Base-by-base conservation (phyloP, 2,113 vertebrate genomes). In the Peromyscus californicus region DNA sequence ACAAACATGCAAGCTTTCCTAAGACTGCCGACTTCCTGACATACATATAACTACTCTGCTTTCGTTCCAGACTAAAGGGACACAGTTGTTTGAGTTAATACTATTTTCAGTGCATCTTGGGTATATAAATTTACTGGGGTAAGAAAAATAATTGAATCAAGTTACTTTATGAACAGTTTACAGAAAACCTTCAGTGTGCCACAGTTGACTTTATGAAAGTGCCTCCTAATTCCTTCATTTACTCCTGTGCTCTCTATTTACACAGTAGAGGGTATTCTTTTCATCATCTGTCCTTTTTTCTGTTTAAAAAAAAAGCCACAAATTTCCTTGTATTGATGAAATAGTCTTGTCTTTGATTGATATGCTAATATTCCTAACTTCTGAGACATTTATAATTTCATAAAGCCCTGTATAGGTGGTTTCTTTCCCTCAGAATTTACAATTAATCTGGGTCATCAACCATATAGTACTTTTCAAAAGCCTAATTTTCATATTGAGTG, bases 251-350 rank as follows among this genome's bases (percentile, higher is more conserved):
- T 90, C 31, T 92, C 26, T 70, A 57, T 33, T 72, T 83, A 90
- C 8, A 57, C 10, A 36, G 5, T 8, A 39, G 45, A 74, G 22
- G 11, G 36, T 59, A 85, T 54, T 72, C 1, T 13, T 63, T 59
- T 39, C 57, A 31, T 26, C 65, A n/a, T 1, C 4, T 36, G 29
- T 24, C n/a, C 0, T 31, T 26, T 78, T 12, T 48, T 59, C n/a
- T 59, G 3, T 15, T 72, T 3, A 2, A 9, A 24, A 92, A 75
- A 51, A 0, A 4, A 79, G 48, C 65, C 8, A 19, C 57, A 83
- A 83, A 63, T 75, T 45, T 92, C 61, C 24, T 91, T 11, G 21
- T 94, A 48, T 88, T 93, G 91, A 21, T 96, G 70, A 42, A 89
- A 29, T 54, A 89, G 1, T 89, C 48, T 76, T 65, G 16, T 74